Conservation (phyloP, 1,140 invertebrate species). For the Pseudomyrmex pallidus region DNA sequence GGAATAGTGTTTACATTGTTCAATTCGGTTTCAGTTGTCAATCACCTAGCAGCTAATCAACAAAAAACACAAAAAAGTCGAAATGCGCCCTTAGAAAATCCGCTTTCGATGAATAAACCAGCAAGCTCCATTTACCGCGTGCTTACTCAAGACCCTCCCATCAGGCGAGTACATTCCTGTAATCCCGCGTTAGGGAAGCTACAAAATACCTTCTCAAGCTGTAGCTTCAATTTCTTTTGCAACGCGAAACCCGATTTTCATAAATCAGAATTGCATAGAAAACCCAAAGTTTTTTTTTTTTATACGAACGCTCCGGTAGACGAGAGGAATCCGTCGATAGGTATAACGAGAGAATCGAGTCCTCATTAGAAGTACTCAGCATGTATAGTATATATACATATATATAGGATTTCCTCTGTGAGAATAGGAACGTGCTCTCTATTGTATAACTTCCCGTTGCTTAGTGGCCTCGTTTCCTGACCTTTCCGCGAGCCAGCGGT, state of each 20-base stretch:
- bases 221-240: background rate
- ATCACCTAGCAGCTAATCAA: no score
- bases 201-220: background rate
- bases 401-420: constrained; percentile 47
- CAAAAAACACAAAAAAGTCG: no score
- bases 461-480: constrained; percentile 60
- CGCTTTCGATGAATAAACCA: no score
- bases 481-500: constrained; percentile 33
- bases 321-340: background rate
- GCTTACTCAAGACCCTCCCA: no score
- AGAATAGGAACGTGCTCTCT: constrained; percentile 56
- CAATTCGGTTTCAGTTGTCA: no score
- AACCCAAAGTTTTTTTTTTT: background rate
- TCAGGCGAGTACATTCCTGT: background rate
- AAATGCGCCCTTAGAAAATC: no score
- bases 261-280: background rate
- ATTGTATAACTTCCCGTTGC: constrained; percentile 66
- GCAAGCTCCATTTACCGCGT: no score
- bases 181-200: background rate
- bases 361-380: constrained; percentile 6
- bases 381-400: background rate
- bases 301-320: background rate
- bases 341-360: background rate
- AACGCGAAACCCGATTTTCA: background rate
- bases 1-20: no score